Evolutionary conservation across 2,888 invertebrate species (phyloP).

Genomic region (Lithodes maja): DNA sequence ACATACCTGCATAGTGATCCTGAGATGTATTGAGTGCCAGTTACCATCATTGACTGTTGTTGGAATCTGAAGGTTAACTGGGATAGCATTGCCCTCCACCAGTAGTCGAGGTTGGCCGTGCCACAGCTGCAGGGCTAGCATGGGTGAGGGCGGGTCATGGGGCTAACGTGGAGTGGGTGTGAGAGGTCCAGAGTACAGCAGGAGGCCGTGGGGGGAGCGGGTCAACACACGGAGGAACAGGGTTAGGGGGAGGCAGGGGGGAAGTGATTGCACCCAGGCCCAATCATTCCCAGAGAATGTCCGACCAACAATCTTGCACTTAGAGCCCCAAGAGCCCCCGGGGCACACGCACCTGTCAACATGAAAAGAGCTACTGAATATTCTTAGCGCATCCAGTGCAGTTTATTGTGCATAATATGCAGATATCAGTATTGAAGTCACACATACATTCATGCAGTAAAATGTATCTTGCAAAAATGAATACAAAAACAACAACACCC

Average conservation of each 20-base stretch:
- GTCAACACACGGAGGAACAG: conserved; percentile 56
- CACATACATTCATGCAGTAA: conserved; percentile 16
- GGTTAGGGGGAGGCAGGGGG: conserved; percentile 46
- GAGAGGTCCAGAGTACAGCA: conserved; percentile 57
- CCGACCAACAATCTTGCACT: conserved; percentile 55
- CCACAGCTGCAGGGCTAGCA: conserved; percentile 41
- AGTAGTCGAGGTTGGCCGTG: conserved; percentile 40
- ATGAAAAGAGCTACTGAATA: not conserved
- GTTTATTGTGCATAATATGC: too few species aligned
- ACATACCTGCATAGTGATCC: too few species aligned
- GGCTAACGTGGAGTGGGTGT: conserved; percentile 20
- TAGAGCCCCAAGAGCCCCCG: conserved; percentile 47
- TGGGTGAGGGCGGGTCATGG: conserved; percentile 16
- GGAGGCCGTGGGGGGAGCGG: conserved; percentile 37
- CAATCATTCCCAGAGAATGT: conserved; percentile 54
- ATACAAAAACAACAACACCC: not conserved
- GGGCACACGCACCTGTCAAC: conserved; percentile 60
- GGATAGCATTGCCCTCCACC: conserved; percentile 27
- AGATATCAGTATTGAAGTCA: not conserved
- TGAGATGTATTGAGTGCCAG: conserved; percentile 41
- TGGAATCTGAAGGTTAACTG: conserved; percentile 30
- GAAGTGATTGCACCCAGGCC: conserved; percentile 56
- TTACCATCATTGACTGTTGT: conserved; percentile 20
- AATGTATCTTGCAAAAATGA: not conserved
- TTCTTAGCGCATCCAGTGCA: not conserved